Conservation (phyloP, 35 echinoderm and acorn worm species). For the Eucidaris tribuloides region DNA sequence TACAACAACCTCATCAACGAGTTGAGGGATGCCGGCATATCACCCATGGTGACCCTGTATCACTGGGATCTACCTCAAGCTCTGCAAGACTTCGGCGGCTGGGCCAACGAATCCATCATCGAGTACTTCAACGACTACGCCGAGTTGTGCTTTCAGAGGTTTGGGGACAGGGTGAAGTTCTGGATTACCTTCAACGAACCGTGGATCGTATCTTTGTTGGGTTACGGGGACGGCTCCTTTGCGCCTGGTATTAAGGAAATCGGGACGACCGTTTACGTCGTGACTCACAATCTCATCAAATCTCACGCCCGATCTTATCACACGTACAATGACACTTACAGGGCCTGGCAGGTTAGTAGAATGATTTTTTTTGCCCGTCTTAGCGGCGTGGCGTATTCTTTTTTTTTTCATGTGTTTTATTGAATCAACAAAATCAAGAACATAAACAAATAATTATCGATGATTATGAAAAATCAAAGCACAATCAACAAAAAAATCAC, state of each 20-base stretch:
- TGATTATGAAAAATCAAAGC: too few relatives aligned
- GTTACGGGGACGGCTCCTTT: slow-evolving; percentile 64
- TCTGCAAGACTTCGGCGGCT: slow-evolving; percentile 65
- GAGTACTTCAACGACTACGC: slow-evolving; percentile 76
- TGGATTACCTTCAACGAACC: slow-evolving; percentile 98
- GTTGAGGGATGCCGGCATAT: slow-evolving; percentile 39
- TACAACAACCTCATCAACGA: slow-evolving; percentile 84
- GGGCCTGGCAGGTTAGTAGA: slow-evolving; percentile 7
- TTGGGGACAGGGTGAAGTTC: slow-evolving; percentile 69
- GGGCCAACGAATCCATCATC: slow-evolving; percentile 56
- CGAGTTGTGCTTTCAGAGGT: slow-evolving; percentile 54
- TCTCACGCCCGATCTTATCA: slow-evolving; percentile 71
- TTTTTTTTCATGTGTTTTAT: too few relatives aligned
- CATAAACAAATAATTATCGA: too few relatives aligned
- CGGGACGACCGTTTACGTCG: slow-evolving; percentile 49
- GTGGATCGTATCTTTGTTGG: slow-evolving; percentile 83
- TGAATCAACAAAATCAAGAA: too few relatives aligned
- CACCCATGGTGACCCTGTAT: slow-evolving; percentile 79
- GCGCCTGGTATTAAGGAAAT: slow-evolving; percentile 62
- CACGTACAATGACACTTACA: slow-evolving; percentile 52
- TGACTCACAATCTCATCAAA: slow-evolving; percentile 71
- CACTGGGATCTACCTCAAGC: slow-evolving; percentile 93
- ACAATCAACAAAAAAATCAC: too few relatives aligned
- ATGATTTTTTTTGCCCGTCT: too few relatives aligned
- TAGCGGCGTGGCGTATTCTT: too few relatives aligned